Evolutionary conservation across 2,797 vertebrate genomes (phyloP), one percentile per base, ranked within the genome.

Genomic region (Heterohyrax brucei): DNA sequence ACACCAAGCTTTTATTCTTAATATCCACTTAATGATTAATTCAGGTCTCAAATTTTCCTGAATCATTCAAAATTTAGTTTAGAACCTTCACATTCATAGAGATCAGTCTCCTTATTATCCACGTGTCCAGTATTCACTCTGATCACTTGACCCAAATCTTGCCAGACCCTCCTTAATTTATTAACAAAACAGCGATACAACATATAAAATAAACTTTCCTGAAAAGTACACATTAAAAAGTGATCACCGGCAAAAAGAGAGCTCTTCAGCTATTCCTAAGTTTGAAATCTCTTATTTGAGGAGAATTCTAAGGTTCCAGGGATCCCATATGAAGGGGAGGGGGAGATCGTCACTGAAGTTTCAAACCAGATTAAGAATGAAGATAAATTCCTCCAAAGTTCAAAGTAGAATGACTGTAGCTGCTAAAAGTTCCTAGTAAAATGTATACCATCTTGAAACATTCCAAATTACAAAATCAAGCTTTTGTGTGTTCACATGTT

Each of bases 21-120:
- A 87, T 86, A 85, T 84, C 18, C 2, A 92, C 28, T 76, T 80
- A 91, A 53, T 46, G 82, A 94, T 33, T 68, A 53, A 95, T n/a
- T 87, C 61, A 59, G 16, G 22, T 53, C 50, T 90, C 62, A 78
- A 66, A 81, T 80, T 82, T 91, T 87, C 68, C 93, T 86, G n/a
- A 26, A 87, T 24, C 33, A 9, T 44, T 53, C 72, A 87, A 87
- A 90, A 72, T 70, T 87, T 83, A 92, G 94, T 97, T 95, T 83
- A 91, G 70, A 91, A 83, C 89, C 46, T 81, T 92, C 81, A 28
- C 22, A 30, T 22, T 7, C 46, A 1, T 5, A 50, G 33, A 91
- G 9, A 87, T 79, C 66, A 7, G 73, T 78, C 53, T 77, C 48
- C 46, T 95, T 93, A 86, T 77, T 72, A 81, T 75, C 26, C 30